Conservation (phyloP, 1,140 invertebrate species). For the Zaprionus gabonicus region DNA sequence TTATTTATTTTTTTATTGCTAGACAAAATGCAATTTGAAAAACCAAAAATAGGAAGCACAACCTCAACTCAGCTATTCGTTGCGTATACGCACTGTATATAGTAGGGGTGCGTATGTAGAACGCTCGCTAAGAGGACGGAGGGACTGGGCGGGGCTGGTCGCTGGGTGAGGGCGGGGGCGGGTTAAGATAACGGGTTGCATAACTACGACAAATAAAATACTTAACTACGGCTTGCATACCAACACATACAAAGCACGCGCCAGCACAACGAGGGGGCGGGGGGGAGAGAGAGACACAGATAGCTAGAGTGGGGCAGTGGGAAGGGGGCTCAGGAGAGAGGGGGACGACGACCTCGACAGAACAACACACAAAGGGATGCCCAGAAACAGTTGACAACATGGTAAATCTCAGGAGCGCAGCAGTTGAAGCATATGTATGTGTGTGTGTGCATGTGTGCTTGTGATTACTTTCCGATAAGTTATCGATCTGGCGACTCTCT, state of each 20-base stretch:
- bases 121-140: conserved; percentile 45
- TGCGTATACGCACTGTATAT: conserved; percentile 19
- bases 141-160: neutral
- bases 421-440: conserved; percentile 8
- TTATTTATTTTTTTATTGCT: conserved; percentile 44
- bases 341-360: neutral
- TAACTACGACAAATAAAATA: conserved; percentile 46
- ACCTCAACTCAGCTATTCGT: conserved; percentile 31
- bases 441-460: conserved; percentile 1
- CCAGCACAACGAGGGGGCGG: neutral
- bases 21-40: conserved; percentile 77
- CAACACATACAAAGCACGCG: conserved; percentile 32
- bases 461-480: neutral
- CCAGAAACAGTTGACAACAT: conserved; percentile 36
- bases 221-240: conserved; percentile 46
- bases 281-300: neutral
- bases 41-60: conserved; percentile 57
- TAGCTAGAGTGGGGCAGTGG: neutral
- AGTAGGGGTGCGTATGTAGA: conserved; percentile 28
- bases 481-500: conserved; percentile 12
- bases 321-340: neutral
- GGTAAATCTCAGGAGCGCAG: conserved; percentile 36
- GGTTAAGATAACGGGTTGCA: conserved; percentile 24
- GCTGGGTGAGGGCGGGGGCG: neutral
- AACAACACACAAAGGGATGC: conserved; percentile 8